phyloP scores from a whole-genome alignment of 2,113 vertebrate genomes.

The Pygoscelis antarcticus region DNA sequence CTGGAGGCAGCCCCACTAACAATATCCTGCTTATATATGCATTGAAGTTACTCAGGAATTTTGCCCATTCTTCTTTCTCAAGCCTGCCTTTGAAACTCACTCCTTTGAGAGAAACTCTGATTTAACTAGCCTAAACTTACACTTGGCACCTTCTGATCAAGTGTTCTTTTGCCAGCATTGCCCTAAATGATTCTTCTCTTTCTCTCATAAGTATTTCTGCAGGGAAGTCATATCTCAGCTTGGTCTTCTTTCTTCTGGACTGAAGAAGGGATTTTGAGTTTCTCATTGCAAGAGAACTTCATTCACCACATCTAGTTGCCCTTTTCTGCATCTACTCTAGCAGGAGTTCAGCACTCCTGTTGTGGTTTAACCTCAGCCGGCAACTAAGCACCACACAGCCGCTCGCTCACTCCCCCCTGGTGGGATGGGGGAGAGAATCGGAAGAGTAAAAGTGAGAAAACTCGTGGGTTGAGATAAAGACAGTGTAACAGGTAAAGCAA shows the following conservation, averaged over 20 bases:
- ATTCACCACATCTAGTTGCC: background rate
- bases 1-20: background rate
- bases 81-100: background rate
- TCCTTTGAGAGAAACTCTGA: background rate
- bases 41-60: constrained; percentile 1
- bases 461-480: no score
- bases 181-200: background rate
- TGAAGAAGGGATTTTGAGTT: background rate
- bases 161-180: background rate
- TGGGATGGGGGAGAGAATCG: no score
- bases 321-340: background rate
- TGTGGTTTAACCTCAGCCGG: no score
- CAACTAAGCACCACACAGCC: no score
- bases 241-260: background rate
- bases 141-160: background rate
- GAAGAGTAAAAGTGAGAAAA: no score
- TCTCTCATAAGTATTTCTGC: background rate
- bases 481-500: no score
- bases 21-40: background rate
- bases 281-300: background rate
- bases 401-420: no score
- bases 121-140: background rate
- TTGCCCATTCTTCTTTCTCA: background rate
- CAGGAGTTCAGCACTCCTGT: background rate
- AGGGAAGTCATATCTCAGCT: background rate